Percentiles rank a stretch among this genome's conserved stretches.
phyloP scores from a whole-genome alignment of 2,888 invertebrate species.

The Caenorhabditis drosophilae region DNA sequence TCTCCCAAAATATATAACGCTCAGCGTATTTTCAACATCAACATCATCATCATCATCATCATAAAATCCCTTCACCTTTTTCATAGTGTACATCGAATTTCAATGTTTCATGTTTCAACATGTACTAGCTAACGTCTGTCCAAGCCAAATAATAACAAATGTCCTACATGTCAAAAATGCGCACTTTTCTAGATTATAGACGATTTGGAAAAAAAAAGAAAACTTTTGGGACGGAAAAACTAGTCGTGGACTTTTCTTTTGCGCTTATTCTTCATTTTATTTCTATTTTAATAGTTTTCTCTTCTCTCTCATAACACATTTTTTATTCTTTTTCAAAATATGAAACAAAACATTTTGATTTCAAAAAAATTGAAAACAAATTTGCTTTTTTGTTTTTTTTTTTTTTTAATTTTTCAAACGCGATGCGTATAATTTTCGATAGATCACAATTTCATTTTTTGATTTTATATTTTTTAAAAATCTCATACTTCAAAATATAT shows the following conservation, averaged over 20 bases:
- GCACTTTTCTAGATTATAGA: conserved; percentile 11
- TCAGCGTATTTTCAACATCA: too few relatives aligned
- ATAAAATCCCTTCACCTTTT: too few relatives aligned
- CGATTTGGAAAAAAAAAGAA: not conserved
- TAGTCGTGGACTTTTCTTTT: not conserved
- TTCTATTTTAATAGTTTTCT: not conserved
- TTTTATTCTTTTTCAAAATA: not conserved
- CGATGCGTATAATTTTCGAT: not conserved
- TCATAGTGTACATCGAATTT: too few relatives aligned
- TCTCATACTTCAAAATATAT: too few relatives aligned
- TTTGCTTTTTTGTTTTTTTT: too few relatives aligned
- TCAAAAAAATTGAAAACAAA: too few relatives aligned
- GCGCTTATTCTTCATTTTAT: not conserved
- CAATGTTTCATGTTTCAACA: conserved; percentile 22
- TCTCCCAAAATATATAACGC: not conserved
- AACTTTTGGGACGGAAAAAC: too few relatives aligned
- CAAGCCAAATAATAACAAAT: conserved; percentile 35
- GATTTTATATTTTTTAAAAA: too few relatives aligned
- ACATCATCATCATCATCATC: too few relatives aligned
- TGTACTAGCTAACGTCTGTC: too few relatives aligned
- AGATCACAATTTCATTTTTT: too few relatives aligned
- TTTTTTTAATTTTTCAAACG: not conserved
- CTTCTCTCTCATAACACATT: not conserved
- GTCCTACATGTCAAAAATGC: conserved; percentile 25
- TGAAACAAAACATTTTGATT: too few relatives aligned